Base-by-base conservation (phyloP, 2,797 vertebrate genomes). In the Falco columbarius region DNA sequence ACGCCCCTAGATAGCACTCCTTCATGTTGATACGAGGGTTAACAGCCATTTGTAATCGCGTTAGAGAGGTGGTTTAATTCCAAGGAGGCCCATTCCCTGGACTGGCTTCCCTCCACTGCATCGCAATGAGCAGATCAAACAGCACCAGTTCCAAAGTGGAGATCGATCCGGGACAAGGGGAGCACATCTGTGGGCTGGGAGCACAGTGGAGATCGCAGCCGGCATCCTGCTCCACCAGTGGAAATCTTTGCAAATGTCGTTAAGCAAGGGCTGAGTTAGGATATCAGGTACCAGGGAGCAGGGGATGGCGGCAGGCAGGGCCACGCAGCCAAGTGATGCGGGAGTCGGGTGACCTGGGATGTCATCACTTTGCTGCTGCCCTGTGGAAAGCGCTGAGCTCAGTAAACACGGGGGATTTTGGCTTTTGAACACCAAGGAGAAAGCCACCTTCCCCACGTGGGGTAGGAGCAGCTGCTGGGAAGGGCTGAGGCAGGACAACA, bases 221-320 rank as follows among this genome's bases (percentile, higher is more conserved):
- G 5, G 87, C 24, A 61, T 65, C 86, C 89, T 87, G 81, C 72
- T 92, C 83, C 38, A 15, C 65, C 68, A 38, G 40, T 19, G 73
- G 66, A 96, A 96, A 97, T 97, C 96, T 97, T 93, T 97, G 89
- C 94, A 97, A 98, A 97, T 21, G 29, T 74, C 34, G 13, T 97
- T 96, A 97, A 89, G 79, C 82, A 54, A 67, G 52, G 47, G 51
- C 70, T 95, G 92, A n/a, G 67, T 75, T 87, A 91, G 85, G 86
- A 22, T 82, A 56, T 55, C 0, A 1, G 49, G 82, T 66, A 93
- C 71, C 49, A 47, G 46, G 20, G 70, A 79, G 59, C 73, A 34
- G 46, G 86, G 54, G 17, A 21, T 17, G 70, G 62, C 74, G 91
- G 80, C n/a, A 40, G 71, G 40, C 56, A 62, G 61, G 52, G 44